phyloP scores from a whole-genome alignment of 92 coral and sea anemone genomes.

The Zoanthus sociatus region DNA sequence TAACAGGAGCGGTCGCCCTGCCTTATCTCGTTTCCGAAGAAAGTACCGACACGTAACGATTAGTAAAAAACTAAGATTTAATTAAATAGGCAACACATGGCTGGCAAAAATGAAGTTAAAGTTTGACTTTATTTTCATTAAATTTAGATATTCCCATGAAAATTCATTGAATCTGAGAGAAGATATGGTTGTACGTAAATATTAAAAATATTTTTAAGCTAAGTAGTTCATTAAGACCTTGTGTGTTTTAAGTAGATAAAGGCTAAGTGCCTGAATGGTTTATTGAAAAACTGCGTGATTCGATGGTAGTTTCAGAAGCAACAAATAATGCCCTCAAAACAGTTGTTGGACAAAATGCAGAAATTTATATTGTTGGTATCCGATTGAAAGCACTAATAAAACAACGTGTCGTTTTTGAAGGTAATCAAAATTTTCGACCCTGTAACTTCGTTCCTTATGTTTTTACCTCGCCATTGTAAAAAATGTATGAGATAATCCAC shows the following conservation, averaged over 20 bases:
- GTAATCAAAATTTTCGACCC: too few species aligned
- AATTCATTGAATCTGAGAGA: neutral
- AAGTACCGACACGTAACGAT: slow-evolving; percentile 19
- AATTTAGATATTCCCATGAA: neutral
- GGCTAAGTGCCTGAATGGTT: neutral
- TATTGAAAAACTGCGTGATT: neutral
- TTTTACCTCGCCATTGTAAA: too few species aligned
- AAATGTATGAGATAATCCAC: too few species aligned
- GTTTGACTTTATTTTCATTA: neutral
- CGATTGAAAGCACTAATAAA: too few species aligned
- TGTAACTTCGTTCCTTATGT: too few species aligned
- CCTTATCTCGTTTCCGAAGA: slow-evolving; percentile 15
- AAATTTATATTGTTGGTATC: too few species aligned
- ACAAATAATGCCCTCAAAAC: neutral
- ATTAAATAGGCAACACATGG: neutral
- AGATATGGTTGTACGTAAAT: neutral
- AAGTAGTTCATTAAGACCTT: neutral
- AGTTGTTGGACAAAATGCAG: neutral
- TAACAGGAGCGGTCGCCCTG: slow-evolving; percentile 13
- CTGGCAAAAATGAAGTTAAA: neutral
- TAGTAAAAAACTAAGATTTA: neutral
- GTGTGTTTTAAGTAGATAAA: neutral
- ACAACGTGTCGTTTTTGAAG: too few species aligned
- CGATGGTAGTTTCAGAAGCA: neutral
- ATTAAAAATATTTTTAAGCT: neutral